phyloP scores from a whole-genome alignment of 1,140 invertebrate genomes.

The Mya arenaria region DNA sequence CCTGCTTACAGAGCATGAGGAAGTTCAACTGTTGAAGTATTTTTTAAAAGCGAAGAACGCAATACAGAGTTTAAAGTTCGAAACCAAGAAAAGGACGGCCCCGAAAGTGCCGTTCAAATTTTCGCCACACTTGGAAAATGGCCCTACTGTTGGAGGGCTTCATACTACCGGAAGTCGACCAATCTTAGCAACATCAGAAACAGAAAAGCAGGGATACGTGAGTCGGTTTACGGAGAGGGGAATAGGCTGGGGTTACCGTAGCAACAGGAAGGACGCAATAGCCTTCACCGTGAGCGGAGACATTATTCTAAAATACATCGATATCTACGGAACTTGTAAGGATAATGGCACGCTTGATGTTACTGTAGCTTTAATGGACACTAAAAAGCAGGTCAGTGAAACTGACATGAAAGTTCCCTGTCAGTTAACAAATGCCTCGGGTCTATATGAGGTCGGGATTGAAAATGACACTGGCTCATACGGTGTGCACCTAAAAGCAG shows the following conservation, averaged over 20 bases:
- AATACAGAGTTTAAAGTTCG: neutral
- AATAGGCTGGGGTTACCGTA: slow-evolving; percentile 44
- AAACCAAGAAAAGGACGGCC: slow-evolving; percentile 12
- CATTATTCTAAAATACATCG: slow-evolving; percentile 12
- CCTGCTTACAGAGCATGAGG: slow-evolving; percentile 23
- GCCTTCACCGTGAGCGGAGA: slow-evolving; percentile 1
- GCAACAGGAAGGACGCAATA: slow-evolving; percentile 39
- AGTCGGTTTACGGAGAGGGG: slow-evolving; percentile 17
- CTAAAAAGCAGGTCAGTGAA: neutral
- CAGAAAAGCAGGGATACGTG: neutral
- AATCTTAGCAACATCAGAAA: neutral
- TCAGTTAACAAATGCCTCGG: neutral
- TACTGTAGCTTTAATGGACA: neutral
- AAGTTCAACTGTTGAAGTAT: slow-evolving; percentile 28
- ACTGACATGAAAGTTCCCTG: neutral
- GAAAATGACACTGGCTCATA: slow-evolving; percentile 35
- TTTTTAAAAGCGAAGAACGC: slow-evolving; percentile 22
- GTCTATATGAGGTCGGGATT: slow-evolving; percentile 34
- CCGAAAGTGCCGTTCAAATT: slow-evolving; percentile 6
- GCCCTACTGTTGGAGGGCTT: neutral
- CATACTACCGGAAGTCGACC: neutral
- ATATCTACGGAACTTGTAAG: slow-evolving; percentile 39
- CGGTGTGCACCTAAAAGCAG: slow-evolving; percentile 22
- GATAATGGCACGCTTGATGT: slow-evolving; percentile 27
- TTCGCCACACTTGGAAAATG: neutral